phyloP scores from a whole-genome alignment of 2,797 vertebrate species.

The Eulemur albifrons region DNA sequence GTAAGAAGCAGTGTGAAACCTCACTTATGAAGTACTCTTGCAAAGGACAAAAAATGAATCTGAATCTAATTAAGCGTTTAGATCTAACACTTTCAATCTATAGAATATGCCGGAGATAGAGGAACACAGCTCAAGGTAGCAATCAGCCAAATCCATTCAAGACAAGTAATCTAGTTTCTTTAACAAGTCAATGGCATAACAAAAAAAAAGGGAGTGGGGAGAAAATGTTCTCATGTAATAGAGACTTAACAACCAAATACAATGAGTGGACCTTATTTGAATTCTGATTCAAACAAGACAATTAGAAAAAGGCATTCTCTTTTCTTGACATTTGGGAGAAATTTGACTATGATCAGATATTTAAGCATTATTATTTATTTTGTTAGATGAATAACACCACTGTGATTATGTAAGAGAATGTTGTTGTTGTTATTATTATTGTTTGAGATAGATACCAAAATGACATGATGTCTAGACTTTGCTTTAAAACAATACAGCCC shows the following conservation, averaged over 20 bases:
- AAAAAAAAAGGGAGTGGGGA: background rate
- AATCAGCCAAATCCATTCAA: background rate
- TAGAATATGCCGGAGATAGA: background rate
- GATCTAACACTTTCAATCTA: background rate
- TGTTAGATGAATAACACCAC: conserved; percentile 28
- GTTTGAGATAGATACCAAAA: conserved; percentile 41
- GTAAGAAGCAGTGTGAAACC: conserved; percentile 32
- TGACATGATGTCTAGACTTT: conserved; percentile 18
- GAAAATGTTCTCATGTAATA: conserved; percentile 41
- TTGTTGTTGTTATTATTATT: background rate
- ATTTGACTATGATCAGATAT: conserved; percentile 15
- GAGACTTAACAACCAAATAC: conserved; percentile 23
- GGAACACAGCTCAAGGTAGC: background rate
- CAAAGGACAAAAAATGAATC: conserved; percentile 21
- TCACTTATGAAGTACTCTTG: background rate
- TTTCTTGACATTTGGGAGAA: background rate
- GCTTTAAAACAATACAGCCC: conserved; percentile 24
- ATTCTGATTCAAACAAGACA: conserved; percentile 36
- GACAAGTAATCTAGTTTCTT: conserved; percentile 5
- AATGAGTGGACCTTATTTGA: background rate
- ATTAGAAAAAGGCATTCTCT: conserved; percentile 36
- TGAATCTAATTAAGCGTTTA: conserved; percentile 26
- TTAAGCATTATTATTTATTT: conserved; percentile 27
- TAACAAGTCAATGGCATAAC: background rate
- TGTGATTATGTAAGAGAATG: background rate